Evolutionary conservation across 2,888 invertebrate species (phyloP).

Genomic region (Anoplius nigerrimus): DNA sequence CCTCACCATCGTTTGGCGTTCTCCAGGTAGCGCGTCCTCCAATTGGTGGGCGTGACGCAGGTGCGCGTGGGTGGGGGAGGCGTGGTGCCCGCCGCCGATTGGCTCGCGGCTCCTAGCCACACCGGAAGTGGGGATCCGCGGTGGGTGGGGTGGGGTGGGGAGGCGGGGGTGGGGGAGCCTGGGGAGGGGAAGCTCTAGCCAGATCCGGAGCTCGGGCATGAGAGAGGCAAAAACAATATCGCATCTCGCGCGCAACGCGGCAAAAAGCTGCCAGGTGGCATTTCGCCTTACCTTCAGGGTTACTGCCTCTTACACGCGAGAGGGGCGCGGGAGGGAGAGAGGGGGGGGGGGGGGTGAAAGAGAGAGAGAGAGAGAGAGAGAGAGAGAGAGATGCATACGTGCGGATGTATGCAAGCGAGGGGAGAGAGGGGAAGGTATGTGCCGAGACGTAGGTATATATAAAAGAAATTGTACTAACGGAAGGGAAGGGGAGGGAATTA

Average conservation of each 20-base stretch:
- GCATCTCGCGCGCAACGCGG: constrained; percentile 62
- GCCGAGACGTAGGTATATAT: too few relatives aligned
- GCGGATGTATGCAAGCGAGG: too few relatives aligned
- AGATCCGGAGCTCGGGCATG: constrained; percentile 34
- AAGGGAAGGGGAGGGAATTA: too few relatives aligned
- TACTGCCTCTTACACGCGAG: constrained; percentile 60
- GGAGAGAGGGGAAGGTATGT: too few relatives aligned
- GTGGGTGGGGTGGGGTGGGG: constrained; percentile 23
- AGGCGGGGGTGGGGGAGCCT: constrained; percentile 22
- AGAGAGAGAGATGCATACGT: too few relatives aligned
- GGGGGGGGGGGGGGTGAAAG: too few relatives aligned
- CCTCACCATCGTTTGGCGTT: constrained; percentile 29
- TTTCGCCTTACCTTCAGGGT: constrained; percentile 70
- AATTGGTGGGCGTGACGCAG: constrained; percentile 71
- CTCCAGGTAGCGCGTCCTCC: constrained; percentile 58
- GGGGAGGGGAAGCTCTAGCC: constrained; percentile 21
- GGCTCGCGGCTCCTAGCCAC: constrained; percentile 51
- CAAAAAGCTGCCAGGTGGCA: constrained; percentile 75
- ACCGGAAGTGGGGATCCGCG: constrained; percentile 64
- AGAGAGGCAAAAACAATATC: constrained; percentile 70
- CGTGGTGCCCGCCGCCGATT: constrained; percentile 67
- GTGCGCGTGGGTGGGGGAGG: constrained; percentile 74
- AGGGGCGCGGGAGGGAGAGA: neutral
- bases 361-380: too few relatives aligned
- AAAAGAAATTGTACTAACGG: too few relatives aligned